A percentile compares a stretch with the other conserved stretches of the same genome.
phyloP scores from a whole-genome alignment of 2,113 vertebrate genomes.

The Macroglossus sobrinus region DNA sequence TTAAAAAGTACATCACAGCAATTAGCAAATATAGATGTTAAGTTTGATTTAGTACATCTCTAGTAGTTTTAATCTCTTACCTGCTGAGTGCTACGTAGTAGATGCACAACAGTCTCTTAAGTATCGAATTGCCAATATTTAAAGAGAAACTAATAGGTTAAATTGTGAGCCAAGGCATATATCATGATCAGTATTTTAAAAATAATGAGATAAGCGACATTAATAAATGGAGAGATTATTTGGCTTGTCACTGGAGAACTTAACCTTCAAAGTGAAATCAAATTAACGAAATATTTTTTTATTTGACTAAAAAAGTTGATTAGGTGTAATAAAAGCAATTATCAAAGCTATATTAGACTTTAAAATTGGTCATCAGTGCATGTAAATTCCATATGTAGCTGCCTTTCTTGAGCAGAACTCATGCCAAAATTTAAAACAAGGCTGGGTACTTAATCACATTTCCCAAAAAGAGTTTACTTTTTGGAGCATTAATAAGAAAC shows the following conservation, averaged over 20 bases:
- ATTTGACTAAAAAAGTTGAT: neutral
- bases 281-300: constrained; percentile 2
- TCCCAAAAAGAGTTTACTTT: neutral
- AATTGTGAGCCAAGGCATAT: neutral
- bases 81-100: neutral
- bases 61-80: neutral
- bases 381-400: neutral
- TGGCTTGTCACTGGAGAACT: neutral
- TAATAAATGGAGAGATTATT: neutral
- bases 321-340: constrained; percentile 8
- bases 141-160: neutral
- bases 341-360: neutral
- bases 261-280: constrained; percentile 3
- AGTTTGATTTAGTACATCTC: neutral
- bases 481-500: neutral
- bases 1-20: neutral
- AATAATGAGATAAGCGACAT: neutral
- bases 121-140: neutral
- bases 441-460: neutral
- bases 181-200: neutral
- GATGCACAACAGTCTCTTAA: neutral
- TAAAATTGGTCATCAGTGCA: neutral
- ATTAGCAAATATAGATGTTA: neutral
- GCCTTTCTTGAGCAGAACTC: neutral
- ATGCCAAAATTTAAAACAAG: neutral